Conservation (phyloP, 2,797 vertebrate genomes). For the Chrysocyon brachyurus region DNA sequence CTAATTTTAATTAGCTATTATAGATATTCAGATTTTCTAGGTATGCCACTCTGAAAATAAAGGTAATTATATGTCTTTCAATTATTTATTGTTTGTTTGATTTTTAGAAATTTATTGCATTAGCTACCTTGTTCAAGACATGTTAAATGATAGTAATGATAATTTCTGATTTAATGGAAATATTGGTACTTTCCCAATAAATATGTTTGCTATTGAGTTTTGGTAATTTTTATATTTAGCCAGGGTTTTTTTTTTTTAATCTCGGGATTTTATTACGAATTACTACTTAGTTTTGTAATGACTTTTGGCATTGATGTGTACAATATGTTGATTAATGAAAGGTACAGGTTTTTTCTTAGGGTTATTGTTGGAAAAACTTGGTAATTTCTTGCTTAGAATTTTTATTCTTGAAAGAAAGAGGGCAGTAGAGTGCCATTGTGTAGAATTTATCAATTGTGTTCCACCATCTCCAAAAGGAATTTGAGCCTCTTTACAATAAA, state of each 20-base stretch:
- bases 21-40: not conserved
- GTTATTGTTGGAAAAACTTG: not conserved
- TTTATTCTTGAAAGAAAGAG: slow-evolving; percentile 62
- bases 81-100: not conserved
- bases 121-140: not conserved
- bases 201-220: not conserved
- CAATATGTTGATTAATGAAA: not conserved
- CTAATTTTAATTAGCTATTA: not conserved
- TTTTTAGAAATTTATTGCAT: not conserved
- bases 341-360: not conserved
- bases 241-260: not conserved
- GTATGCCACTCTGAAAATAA: not conserved
- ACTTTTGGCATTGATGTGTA: not conserved
- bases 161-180: slow-evolving; percentile 28
- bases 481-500: slow-evolving; percentile 12
- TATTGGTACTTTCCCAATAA: not conserved
- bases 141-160: not conserved
- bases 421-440: slow-evolving; percentile 48
- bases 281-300: not conserved
- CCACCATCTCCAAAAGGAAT: not conserved
- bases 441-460: not conserved
- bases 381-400: not conserved
- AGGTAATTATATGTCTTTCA: not conserved
- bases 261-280: not conserved
- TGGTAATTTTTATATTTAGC: not conserved